Evolutionary conservation across 2,113 vertebrate species (phyloP).

Genomic region (Anarhynchus alexandrinus): DNA sequence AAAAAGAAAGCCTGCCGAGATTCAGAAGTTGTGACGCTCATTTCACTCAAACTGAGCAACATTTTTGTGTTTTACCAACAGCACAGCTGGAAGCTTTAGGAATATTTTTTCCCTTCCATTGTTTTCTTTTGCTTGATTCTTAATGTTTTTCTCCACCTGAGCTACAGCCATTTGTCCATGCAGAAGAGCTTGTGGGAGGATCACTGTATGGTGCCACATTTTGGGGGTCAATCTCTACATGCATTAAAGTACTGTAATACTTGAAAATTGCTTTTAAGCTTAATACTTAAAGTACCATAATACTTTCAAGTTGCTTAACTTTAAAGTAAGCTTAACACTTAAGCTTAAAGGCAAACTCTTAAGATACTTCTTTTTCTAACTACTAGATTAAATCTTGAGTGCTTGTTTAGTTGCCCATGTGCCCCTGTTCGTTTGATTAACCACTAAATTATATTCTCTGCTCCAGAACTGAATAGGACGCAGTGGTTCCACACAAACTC

Average conservation of each 20-base stretch:
- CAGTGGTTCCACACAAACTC: neutral
- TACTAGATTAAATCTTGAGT: neutral
- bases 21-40: neutral
- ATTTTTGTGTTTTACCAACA: neutral
- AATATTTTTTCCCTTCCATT: neutral
- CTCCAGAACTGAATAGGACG: neutral
- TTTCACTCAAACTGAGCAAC: neutral
- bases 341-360: neutral
- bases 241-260: neutral
- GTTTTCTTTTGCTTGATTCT: neutral
- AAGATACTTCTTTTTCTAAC: neutral
- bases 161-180: neutral
- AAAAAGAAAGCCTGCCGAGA: neutral
- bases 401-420: neutral
- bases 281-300: neutral
- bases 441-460: neutral
- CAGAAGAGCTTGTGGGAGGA: neutral
- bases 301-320: neutral
- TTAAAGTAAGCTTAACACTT: neutral
- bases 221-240: neutral
- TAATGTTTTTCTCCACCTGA: neutral
- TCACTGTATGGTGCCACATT: neutral
- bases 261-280: neutral
- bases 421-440: neutral
- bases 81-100: neutral